These are phyloP conservation scores for Limenitis camilla DNA, from an alignment of 2,888 invertebrate species.

Conservation along the genomic window DNA sequence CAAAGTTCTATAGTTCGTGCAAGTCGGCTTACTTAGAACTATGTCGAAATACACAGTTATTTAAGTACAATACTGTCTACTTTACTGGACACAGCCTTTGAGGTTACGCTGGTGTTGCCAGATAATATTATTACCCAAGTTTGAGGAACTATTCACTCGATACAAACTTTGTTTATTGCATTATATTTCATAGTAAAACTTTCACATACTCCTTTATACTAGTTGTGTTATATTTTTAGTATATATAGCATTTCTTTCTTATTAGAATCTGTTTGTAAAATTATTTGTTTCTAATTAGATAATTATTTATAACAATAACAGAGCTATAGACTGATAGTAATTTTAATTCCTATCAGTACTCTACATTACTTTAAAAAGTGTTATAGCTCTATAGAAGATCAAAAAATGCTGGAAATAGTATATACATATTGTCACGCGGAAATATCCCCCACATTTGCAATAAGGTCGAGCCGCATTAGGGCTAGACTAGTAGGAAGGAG, in stretches of 20 bases:
- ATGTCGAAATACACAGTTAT: constrained; percentile 31
- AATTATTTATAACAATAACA: not conserved
- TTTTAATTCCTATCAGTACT: no score
- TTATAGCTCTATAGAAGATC: no score
- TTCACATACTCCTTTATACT: no score
- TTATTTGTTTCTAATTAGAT: not conserved
- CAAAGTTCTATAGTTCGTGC: constrained; percentile 40
- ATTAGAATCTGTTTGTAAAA: not conserved
- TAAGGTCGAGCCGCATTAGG: no score
- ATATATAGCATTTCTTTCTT: not conserved
- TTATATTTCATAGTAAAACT: not conserved
- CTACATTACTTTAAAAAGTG: no score
- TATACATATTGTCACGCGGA: no score
- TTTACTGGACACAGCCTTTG: constrained; percentile 64
- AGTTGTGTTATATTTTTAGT: not conserved
- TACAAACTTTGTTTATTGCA: not conserved
- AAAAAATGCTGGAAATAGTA: no score
- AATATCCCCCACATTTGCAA: no score
- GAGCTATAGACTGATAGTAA: not conserved
- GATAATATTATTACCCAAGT: constrained; percentile 20
- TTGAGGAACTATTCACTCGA: not conserved
- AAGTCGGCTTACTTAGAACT: constrained; percentile 35
- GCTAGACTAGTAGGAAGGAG: no score
- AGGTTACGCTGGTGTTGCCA: constrained; percentile 63
- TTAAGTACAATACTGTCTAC: constrained; percentile 45